phyloP scores from a whole-genome alignment of 2,888 invertebrate species.

The Entomobrya multifasciata region DNA sequence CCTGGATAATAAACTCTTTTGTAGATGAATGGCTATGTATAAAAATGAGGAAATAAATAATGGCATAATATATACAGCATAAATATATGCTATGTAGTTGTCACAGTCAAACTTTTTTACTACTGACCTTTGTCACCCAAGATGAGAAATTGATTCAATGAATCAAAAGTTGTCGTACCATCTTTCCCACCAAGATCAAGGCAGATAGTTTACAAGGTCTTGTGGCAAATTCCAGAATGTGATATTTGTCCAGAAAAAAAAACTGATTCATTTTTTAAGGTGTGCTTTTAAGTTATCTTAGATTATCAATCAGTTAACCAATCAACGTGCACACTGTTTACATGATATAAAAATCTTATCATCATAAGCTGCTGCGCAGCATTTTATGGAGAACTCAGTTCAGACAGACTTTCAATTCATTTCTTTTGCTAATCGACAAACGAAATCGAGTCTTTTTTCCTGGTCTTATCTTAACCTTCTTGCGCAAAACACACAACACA shows the following conservation, averaged over 20 bases:
- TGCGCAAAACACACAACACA: constrained; percentile 5
- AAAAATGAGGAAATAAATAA: constrained; percentile 6
- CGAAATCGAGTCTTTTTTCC: constrained; percentile 58
- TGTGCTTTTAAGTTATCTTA: not conserved
- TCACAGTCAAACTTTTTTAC: too few relatives aligned
- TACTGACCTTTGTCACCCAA: not conserved
- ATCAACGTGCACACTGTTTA: too few relatives aligned
- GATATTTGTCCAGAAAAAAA: not conserved
- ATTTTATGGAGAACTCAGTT: not conserved
- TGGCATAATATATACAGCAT: too few relatives aligned
- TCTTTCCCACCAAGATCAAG: constrained; percentile 12
- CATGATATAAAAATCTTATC: not conserved
- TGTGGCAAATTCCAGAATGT: constrained; percentile 20
- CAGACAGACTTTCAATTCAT: constrained; percentile 1
- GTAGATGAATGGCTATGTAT: not conserved
- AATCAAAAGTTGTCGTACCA: not conserved
- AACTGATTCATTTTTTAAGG: not conserved
- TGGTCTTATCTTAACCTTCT: constrained; percentile 11
- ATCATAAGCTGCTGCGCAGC: not conserved
- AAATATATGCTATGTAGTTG: too few relatives aligned
- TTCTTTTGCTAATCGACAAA: not conserved
- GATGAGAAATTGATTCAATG: not conserved
- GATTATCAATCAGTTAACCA: too few relatives aligned
- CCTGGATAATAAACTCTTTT: too few relatives aligned
- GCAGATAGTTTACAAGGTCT: constrained; percentile 17